These are phyloP conservation scores for Volucella inanis DNA, from an alignment of 2,888 invertebrate species.

Conservation along the genomic window DNA sequence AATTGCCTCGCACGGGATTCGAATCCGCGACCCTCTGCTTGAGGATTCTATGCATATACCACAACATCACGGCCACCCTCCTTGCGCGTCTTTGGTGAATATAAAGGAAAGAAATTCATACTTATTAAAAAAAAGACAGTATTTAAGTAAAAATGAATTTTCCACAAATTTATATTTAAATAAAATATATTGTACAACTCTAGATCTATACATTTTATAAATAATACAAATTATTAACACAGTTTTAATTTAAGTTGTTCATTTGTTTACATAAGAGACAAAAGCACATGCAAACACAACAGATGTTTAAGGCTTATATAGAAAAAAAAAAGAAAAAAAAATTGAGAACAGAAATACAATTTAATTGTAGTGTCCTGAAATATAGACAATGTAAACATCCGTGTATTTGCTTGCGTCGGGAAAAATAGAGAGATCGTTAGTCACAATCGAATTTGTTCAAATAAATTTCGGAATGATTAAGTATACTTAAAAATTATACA, in stretches of 20 bases:
- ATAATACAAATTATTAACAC: slow-evolving; percentile 72
- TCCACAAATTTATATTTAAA: slow-evolving; percentile 21
- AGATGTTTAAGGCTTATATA: slow-evolving; percentile 2
- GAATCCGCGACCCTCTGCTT: too few relatives aligned
- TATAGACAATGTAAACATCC: slow-evolving; percentile 8
- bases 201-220: slow-evolving; percentile 59
- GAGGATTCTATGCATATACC: too few relatives aligned
- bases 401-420: slow-evolving; percentile 35
- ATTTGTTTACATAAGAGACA: slow-evolving; percentile 58
- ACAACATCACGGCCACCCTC: too few relatives aligned
- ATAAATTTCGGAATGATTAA: slow-evolving; percentile 62
- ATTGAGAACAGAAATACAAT: background rate
- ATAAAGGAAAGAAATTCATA: too few relatives aligned
- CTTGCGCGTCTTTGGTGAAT: too few relatives aligned
- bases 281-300: slow-evolving; percentile 18
- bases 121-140: too few relatives aligned
- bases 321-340: background rate
- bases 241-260: slow-evolving; percentile 63
- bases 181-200: slow-evolving; percentile 56
- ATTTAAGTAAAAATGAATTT: background rate
- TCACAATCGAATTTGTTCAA: slow-evolving; percentile 36
- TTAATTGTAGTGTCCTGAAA: background rate
- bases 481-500: slow-evolving; percentile 42
- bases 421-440: slow-evolving; percentile 53
- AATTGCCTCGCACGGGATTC: too few relatives aligned